phyloP scores from a whole-genome alignment of 2,113 vertebrate genomes.

The Morone chrysops region DNA sequence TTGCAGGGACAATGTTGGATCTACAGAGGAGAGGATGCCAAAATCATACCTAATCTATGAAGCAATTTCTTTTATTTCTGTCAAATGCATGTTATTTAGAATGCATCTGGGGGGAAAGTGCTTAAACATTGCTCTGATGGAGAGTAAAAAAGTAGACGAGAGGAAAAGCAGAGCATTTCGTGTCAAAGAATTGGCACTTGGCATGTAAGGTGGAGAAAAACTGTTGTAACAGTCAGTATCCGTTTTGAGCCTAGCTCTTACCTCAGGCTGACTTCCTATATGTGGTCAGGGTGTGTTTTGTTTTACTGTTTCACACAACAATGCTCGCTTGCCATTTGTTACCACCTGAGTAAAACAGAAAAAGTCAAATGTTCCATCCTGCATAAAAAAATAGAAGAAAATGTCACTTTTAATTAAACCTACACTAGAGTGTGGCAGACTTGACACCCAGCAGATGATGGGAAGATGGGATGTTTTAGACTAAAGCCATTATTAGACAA shows the following conservation, averaged over 20 bases:
- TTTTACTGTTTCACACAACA: constrained; percentile 68
- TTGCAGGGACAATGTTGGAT: constrained; percentile 29
- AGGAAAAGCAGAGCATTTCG: constrained; percentile 41
- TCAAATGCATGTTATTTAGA: constrained; percentile 14
- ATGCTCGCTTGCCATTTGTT: constrained; percentile 48
- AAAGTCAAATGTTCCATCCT: constrained; percentile 18
- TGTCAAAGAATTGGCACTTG: constrained; percentile 62
- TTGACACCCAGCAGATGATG: constrained; percentile 3
- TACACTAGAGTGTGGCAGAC: constrained; percentile 22
- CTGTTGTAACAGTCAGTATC: constrained; percentile 72
- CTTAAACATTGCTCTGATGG: constrained; percentile 30
- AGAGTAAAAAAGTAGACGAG: not conserved
- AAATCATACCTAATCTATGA: constrained; percentile 59
- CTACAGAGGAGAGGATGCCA: constrained; percentile 52
- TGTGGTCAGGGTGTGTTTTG: constrained; percentile 69
- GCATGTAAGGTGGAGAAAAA: constrained; percentile 58
- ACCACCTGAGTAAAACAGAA: constrained; percentile 56
- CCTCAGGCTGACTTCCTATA: constrained; percentile 78
- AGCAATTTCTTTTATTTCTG: constrained; percentile 26
- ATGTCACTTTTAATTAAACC: constrained; percentile 41
- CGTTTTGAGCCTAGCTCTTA: constrained; percentile 68
- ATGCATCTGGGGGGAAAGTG: not conserved
- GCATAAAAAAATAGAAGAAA: constrained; percentile 11
- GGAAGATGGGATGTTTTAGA: constrained; percentile 28
- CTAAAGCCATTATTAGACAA: constrained; percentile 18